phyloP scores from a whole-genome alignment of 2,888 invertebrate species.

The Oconnorella tubifera region DNA sequence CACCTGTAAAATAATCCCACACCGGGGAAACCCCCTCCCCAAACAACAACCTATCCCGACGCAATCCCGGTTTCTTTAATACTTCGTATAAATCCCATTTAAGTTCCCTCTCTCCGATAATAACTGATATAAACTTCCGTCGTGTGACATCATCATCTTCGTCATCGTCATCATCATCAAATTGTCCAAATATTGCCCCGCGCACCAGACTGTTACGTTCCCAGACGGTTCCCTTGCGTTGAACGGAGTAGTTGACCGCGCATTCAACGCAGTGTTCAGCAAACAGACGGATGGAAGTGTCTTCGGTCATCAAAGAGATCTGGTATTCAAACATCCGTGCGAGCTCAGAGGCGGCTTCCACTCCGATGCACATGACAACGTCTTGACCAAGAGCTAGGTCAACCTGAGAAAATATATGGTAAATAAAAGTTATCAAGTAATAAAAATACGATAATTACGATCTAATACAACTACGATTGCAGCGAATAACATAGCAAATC shows the following conservation, averaged over 20 bases:
- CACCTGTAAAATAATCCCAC: constrained; percentile 15
- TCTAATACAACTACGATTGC: too few relatives aligned
- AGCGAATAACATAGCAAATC: too few relatives aligned
- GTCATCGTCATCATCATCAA: neutral
- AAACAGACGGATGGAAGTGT: constrained; percentile 3
- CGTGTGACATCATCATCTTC: neutral
- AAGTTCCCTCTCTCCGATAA: constrained; percentile 31
- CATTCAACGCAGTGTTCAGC: constrained; percentile 12
- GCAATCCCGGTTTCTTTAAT: constrained; percentile 31
- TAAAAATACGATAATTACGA: too few relatives aligned
- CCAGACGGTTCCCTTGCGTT: constrained; percentile 1
- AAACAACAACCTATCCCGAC: constrained; percentile 26
- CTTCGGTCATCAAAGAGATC: constrained; percentile 12
- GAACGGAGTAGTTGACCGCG: constrained; percentile 5
- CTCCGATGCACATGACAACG: constrained; percentile 23
- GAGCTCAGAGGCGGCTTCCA: constrained; percentile 30
- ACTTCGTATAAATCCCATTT: constrained; percentile 36
- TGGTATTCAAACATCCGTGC: constrained; percentile 34
- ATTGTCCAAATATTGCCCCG: constrained; percentile 19
- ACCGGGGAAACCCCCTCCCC: neutral
- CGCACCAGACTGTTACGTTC: constrained; percentile 19
- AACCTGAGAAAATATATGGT: too few relatives aligned
- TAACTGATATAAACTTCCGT: constrained; percentile 20
- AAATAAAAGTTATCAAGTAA: too few relatives aligned
- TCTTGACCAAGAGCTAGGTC: constrained; percentile 10